Conservation (phyloP, 1,140 invertebrate species). For the Eufriesea mexicana region DNA sequence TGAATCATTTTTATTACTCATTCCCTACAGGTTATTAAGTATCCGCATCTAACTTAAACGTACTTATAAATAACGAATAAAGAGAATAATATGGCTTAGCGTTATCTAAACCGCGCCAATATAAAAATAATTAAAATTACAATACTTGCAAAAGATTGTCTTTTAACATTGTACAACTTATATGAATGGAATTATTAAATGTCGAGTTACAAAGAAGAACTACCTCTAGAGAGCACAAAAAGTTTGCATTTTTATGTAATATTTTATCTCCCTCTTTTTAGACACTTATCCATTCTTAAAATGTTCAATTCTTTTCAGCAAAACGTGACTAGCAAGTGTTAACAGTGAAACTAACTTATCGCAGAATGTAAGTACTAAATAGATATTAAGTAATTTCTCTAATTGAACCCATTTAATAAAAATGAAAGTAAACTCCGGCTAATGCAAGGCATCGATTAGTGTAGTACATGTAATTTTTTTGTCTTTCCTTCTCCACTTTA, state of each 20-base stretch:
- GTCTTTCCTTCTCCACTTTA: neutral
- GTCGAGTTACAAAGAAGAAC: neutral
- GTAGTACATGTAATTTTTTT: conserved; percentile 19
- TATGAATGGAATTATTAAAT: conserved; percentile 31
- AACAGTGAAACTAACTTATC: neutral
- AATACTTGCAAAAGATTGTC: conserved; percentile 17
- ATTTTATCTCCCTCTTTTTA: neutral
- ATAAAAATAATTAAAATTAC: conserved; percentile 52
- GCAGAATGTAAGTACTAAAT: conserved; percentile 22
- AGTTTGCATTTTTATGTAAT: neutral
- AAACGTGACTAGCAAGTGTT: conserved; percentile 13
- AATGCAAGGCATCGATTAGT: conserved; percentile 39
- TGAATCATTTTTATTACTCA: neutral
- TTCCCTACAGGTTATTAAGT: conserved; percentile 9
- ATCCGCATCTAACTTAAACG: conserved; percentile 3
- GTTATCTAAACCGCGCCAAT: conserved; percentile 17
- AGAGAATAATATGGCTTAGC: neutral
- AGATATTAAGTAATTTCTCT: neutral
- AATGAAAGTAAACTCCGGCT: neutral
- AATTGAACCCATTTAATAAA: neutral
- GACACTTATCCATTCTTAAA: neutral
- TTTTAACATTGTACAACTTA: conserved; percentile 11
- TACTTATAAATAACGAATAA: conserved; percentile 31
- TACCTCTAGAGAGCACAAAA: neutral
- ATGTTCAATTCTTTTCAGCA: neutral